Percentiles rank a stretch among this genome's conserved stretches.
Conservation (phyloP, 2,797 vertebrate species). For the Lacerta bilineata region DNA sequence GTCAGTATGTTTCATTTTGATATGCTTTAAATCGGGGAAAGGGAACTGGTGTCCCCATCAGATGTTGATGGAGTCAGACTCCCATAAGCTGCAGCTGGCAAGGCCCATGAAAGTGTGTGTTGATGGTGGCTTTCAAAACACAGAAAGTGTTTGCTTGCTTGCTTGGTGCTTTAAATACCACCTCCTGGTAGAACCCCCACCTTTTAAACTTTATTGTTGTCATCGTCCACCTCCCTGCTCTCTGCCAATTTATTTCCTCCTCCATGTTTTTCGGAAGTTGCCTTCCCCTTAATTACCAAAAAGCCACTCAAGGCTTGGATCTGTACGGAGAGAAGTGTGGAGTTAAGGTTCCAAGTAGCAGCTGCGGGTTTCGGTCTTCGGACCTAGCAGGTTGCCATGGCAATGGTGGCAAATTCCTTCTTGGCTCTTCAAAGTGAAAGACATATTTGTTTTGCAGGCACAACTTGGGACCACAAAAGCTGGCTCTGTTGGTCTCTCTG, state of each 20-base stretch:
- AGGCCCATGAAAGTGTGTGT: no score
- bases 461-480: slow-evolving; percentile 89
- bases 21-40: no score
- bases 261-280: neutral
- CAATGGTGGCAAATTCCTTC: slow-evolving; percentile 89
- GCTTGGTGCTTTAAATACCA: no score
- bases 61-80: no score
- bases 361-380: slow-evolving; percentile 59
- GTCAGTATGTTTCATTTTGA: no score
- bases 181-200: no score
- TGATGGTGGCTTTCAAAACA: no score
- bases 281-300: neutral
- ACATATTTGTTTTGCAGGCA: slow-evolving; percentile 96
- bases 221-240: no score
- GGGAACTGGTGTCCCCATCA: no score
- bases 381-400: slow-evolving; percentile 87
- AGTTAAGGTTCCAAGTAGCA: slow-evolving; percentile 32
- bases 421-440: slow-evolving; percentile 89
- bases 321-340: neutral
- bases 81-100: no score
- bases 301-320: neutral
- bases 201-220: no score
- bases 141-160: no score
- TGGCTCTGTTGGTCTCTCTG: slow-evolving; percentile 60
- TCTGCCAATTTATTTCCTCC: neutral